Base-by-base conservation (phyloP, 2,113 vertebrate species). In the Neopipo cinnamomea region DNA sequence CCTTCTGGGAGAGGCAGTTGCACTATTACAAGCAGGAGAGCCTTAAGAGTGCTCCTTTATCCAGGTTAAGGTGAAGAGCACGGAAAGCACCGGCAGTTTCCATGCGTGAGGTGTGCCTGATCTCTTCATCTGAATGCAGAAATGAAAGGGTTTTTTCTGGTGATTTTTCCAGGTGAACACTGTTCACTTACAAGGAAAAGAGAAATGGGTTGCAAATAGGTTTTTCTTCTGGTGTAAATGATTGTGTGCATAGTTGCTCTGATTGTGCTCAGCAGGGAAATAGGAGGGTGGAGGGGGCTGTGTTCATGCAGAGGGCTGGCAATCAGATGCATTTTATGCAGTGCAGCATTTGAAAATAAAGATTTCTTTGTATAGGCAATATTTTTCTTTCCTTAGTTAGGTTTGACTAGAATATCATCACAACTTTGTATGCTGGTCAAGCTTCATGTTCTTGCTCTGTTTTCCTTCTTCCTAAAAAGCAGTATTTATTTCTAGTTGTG, bases 331-430 rank as follows among this genome's bases (percentile, higher is more conserved):
- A 67, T 59, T 74, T 47, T 25, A 41, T 83, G 44, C n/a, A n/a
- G 17, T 67, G 42, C 70, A 81, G 49, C 85, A 44, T 85, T 85
- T 92, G 52, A 71, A 73, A 97, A 96, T 96, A 95, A 94, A 96
- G 55, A 63, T 73, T 80, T 65, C 49, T 88, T 92, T 93, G 9
- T 90, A 24, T 58, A 70, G 23, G 19, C 22, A 58, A 3, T 27
- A 24, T 56, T 39, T 56, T 49, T 63, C 42, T 88, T 86, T 49
- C 11, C 20, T 49, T 62, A 5, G 21, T 67, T 65, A 80, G 18
- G 8, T 55, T 59, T 82, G 18, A 72, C 14, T 75, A 8, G 39
- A 67, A 13, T 72, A 22, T 67, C 35, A 30, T n/a, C 39, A 53
- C 44, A 65, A 73, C 42, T 87, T 84, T 41, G 8, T 66, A 6